A percentile compares a stretch with the other conserved stretches of the same genome.
These are phyloP conservation scores for Ormyrus labotus DNA, from an alignment of 2,888 invertebrate genomes.

Conservation along the genomic window DNA sequence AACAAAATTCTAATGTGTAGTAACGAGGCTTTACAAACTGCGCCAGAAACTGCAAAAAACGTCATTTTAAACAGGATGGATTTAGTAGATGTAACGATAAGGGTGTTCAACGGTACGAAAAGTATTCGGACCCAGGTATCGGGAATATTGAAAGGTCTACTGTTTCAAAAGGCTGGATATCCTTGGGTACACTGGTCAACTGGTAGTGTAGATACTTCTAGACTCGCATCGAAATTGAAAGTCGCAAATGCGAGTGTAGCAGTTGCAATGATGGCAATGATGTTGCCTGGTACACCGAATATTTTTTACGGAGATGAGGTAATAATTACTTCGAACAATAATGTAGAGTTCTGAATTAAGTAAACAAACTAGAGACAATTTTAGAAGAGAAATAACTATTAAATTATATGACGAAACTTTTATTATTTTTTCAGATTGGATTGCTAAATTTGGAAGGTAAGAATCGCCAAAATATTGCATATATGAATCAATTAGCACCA, in stretches of 20 bases:
- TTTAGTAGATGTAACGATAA: conserved; percentile 83
- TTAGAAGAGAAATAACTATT: too few species aligned
- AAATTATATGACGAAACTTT: too few species aligned
- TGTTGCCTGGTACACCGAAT: conserved; percentile 90
- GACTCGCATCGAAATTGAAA: conserved; percentile 78
- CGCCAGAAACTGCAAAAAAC: conserved; percentile 77
- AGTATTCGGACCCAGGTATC: conserved; percentile 80
- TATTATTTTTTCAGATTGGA: conserved; percentile 63
- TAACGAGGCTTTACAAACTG: conserved; percentile 78
- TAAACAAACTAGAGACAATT: too few species aligned
- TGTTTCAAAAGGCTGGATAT: conserved; percentile 81
- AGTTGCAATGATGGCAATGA: conserved; percentile 84
- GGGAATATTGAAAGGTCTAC: conserved; percentile 77
- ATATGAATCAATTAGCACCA: conserved; percentile 83
- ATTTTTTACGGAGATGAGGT: conserved; percentile 96
- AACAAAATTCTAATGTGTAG: conserved; percentile 83
- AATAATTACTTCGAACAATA: conserved; percentile 64
- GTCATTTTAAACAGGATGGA: conserved; percentile 83
- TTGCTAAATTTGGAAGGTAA: conserved; percentile 68
- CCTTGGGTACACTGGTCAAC: conserved; percentile 91
- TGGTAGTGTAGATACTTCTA: conserved; percentile 80
- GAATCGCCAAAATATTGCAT: conserved; percentile 71
- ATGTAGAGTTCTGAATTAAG: too few species aligned
- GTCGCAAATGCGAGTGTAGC: conserved; percentile 82
- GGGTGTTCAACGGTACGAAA: conserved; percentile 79